A percentile compares a stretch with the other conserved stretches of the same genome.
Conservation (phyloP, 1,140 invertebrate genomes). For the Cheumatopsyche charites region DNA sequence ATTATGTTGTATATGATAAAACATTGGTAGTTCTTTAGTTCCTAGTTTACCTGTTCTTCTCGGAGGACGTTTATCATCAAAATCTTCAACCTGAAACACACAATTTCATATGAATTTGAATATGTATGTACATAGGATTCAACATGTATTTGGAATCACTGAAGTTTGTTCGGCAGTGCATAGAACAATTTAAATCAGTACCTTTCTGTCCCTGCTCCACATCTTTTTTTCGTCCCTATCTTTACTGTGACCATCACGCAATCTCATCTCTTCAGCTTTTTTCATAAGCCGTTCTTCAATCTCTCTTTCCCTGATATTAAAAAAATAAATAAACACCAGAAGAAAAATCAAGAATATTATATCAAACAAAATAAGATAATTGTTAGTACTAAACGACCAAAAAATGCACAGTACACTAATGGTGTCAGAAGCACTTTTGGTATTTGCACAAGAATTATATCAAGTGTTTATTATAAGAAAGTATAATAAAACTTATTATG, state of each 20-base stretch:
- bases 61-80: constrained; percentile 16
- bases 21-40: background rate
- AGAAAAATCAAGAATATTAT: background rate
- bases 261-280: constrained; percentile 54
- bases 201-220: constrained; percentile 49
- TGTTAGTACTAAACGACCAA: constrained; percentile 46
- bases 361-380: background rate
- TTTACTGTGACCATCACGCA: constrained; percentile 54
- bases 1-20: background rate
- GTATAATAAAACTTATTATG: background rate
- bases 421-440: constrained; percentile 46
- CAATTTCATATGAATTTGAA: constrained; percentile 30
- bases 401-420: constrained; percentile 26
- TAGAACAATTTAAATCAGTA: constrained; percentile 13
- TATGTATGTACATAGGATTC: background rate
- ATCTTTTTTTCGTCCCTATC: constrained; percentile 57
- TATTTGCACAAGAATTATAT: constrained; percentile 36
- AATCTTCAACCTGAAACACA: constrained; percentile 34
- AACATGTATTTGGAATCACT: background rate
- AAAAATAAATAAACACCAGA: background rate
- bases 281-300: constrained; percentile 60
- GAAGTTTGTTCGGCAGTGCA: too few relatives aligned
- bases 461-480: constrained; percentile 1
- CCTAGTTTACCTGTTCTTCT: constrained; percentile 32
- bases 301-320: constrained; percentile 56